Percentiles rank a stretch among this genome's conserved stretches.
Conservation (phyloP, 2,113 vertebrate genomes). For the Scartelaos histophorus region DNA sequence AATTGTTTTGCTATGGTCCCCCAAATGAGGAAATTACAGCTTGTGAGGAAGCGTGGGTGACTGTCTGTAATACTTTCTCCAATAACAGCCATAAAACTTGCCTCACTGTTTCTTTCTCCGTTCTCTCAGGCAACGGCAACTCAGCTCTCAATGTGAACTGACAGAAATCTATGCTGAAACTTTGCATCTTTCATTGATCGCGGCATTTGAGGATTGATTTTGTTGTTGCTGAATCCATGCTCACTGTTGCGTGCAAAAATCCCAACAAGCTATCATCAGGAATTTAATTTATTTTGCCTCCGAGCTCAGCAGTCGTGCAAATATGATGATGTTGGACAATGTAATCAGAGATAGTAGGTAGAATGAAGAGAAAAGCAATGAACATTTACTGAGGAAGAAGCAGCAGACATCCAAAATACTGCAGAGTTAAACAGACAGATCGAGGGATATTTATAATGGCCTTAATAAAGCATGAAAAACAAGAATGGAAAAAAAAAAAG, state of each 20-base stretch:
- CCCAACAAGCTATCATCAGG: constrained; percentile 47
- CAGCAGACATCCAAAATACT: too few relatives aligned
- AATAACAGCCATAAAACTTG: constrained; percentile 43
- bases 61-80: constrained; percentile 21
- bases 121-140: constrained; percentile 31
- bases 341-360: background rate
- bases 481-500: too few relatives aligned
- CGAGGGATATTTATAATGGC: too few relatives aligned
- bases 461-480: too few relatives aligned
- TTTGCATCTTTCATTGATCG: constrained; percentile 46
- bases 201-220: constrained; percentile 58
- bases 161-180: constrained; percentile 38
- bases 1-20: constrained; percentile 56
- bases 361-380: background rate
- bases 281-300: constrained; percentile 43
- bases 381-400: background rate
- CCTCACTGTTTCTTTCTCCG: constrained; percentile 21
- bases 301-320: constrained; percentile 37
- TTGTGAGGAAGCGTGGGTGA: constrained; percentile 33
- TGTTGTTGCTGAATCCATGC: constrained; percentile 45
- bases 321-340: constrained; percentile 41
- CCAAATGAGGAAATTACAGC: constrained; percentile 61
- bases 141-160: constrained; percentile 28
- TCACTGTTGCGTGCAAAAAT: constrained; percentile 44
- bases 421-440: too few relatives aligned